phyloP scores from a whole-genome alignment of 1,140 invertebrate genomes.

The Diabrotica undecimpunctata region DNA sequence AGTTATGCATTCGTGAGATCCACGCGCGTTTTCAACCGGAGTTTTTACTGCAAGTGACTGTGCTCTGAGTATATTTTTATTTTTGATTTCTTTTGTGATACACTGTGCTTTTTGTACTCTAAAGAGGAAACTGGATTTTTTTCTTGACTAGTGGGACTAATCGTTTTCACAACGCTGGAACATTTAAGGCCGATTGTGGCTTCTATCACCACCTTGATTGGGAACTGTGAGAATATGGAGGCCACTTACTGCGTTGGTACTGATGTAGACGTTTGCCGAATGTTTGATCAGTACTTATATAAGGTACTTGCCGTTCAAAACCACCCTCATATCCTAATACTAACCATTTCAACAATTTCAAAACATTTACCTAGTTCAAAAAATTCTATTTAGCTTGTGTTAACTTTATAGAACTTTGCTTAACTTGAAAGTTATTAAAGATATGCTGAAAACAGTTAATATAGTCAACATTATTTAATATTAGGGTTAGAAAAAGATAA shows the following conservation, averaged over 20 bases:
- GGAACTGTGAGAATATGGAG: conserved; percentile 56
- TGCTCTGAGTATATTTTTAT: conserved; percentile 8
- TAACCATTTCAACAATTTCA: too few species aligned
- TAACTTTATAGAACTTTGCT: too few species aligned
- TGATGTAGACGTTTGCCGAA: conserved; percentile 63
- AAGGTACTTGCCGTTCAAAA: conserved; percentile 51
- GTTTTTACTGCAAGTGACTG: conserved; percentile 14
- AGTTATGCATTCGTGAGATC: conserved; percentile 14
- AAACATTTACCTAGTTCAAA: too few species aligned
- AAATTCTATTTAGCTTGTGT: too few species aligned
- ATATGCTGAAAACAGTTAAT: too few species aligned
- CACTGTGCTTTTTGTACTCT: neutral
- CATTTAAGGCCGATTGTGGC: conserved; percentile 49
- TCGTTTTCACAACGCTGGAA: conserved; percentile 46
- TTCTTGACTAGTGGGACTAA: conserved; percentile 23
- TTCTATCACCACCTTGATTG: conserved; percentile 48
- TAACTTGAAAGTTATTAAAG: too few species aligned
- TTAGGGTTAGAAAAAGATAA: too few species aligned
- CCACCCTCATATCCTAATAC: too few species aligned
- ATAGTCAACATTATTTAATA: too few species aligned
- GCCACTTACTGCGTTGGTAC: conserved; percentile 60
- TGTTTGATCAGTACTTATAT: conserved; percentile 66
- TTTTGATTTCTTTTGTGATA: conserved; percentile 4
- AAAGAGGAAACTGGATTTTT: conserved; percentile 18
- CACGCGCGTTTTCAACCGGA: conserved; percentile 6